These are phyloP conservation scores for Lepisosteus oculatus DNA, from an alignment of 2,113 vertebrate genomes.

Conservation along the genomic window DNA sequence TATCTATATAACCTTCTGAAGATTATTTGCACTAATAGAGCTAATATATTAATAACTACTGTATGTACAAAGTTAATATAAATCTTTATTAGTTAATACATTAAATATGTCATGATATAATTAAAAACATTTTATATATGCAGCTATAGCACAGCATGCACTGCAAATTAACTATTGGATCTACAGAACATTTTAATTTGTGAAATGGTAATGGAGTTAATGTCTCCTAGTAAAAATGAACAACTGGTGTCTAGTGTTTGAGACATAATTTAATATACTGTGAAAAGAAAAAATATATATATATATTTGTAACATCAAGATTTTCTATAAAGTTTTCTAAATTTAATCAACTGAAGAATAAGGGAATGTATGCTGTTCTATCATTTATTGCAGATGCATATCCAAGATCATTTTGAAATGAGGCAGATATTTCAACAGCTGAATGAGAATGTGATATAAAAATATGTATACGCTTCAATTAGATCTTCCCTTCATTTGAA, in stretches of 20 bases:
- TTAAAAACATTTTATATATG: conserved; percentile 57
- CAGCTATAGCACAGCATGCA: conserved; percentile 54
- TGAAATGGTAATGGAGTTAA: conserved; percentile 9
- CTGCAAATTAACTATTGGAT: conserved; percentile 37
- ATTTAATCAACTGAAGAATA: conserved; percentile 53
- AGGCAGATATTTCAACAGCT: conserved; percentile 16
- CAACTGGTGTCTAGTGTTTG: conserved; percentile 13
- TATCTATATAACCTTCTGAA: conserved; percentile 59
- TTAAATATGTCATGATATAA: conserved; percentile 58
- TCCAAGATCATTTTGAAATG: conserved; percentile 42
- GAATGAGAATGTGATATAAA: no score
- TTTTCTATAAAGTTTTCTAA: conserved; percentile 28
- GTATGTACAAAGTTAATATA: conserved; percentile 62
- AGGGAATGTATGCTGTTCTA: conserved; percentile 68
- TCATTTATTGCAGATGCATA: conserved; percentile 59
- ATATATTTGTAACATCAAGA: conserved; percentile 43
- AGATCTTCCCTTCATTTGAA: conserved; percentile 33
- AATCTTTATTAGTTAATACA: conserved; percentile 67
- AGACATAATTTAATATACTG: neutral
- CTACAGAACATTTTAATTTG: conserved; percentile 10
- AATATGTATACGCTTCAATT: no score
- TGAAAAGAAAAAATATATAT: conserved; percentile 12
- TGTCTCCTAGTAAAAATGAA: neutral
- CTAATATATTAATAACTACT: conserved; percentile 76
- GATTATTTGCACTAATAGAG: conserved; percentile 59